Evolutionary conservation across 1,140 invertebrate species (phyloP).

Genomic region (Nomia melanderi): DNA sequence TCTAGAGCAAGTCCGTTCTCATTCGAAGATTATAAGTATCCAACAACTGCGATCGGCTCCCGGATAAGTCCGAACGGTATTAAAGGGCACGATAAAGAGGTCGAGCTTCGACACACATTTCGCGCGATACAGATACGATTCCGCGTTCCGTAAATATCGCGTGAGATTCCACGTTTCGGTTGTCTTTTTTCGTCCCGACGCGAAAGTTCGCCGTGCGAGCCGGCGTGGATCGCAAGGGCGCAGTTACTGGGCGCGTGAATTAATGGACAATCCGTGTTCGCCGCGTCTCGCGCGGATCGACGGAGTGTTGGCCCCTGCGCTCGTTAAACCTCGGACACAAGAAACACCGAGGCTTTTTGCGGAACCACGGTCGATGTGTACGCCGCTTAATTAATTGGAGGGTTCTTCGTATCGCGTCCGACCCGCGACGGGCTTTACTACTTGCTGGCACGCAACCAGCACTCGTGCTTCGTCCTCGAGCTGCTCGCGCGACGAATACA

Average conservation of each 20-base stretch:
- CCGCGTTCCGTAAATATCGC: too few relatives aligned
- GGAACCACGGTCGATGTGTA: slow-evolving; percentile 13
- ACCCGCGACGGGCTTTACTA: slow-evolving; percentile 42
- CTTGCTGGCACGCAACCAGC: slow-evolving; percentile 34
- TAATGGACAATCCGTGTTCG: not conserved
- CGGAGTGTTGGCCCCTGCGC: not conserved
- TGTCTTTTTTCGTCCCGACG: too few relatives aligned
- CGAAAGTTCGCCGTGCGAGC: too few relatives aligned
- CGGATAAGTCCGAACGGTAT: too few relatives aligned
- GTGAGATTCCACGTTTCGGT: too few relatives aligned
- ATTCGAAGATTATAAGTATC: too few relatives aligned
- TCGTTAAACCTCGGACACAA: not conserved
- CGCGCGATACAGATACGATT: too few relatives aligned
- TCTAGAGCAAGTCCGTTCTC: too few relatives aligned
- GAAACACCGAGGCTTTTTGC: not conserved
- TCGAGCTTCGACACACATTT: too few relatives aligned
- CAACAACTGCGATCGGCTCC: too few relatives aligned
- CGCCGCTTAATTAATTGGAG: slow-evolving; percentile 44
- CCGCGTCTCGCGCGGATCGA: not conserved
- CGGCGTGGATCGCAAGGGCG: too few relatives aligned
- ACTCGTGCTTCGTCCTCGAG: not conserved
- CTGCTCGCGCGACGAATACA: slow-evolving; percentile 18
- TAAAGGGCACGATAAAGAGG: too few relatives aligned
- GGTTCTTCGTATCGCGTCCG: slow-evolving; percentile 33
- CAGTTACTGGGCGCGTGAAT: not conserved